phyloP scores from a whole-genome alignment of 1,140 invertebrate genomes.

The Prorops nasuta region DNA sequence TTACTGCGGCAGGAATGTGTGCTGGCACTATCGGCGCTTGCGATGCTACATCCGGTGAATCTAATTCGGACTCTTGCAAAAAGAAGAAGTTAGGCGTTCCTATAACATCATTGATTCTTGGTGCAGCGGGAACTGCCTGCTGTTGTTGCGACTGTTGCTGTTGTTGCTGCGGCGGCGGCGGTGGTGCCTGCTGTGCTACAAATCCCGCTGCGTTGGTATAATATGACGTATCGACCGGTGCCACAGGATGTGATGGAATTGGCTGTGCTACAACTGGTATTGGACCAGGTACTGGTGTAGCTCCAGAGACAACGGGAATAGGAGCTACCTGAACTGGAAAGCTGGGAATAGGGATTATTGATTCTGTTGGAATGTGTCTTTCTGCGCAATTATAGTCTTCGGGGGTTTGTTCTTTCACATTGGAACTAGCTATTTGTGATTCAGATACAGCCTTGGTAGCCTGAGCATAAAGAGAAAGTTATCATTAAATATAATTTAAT shows the following conservation, averaged over 20 bases:
- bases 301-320: slow-evolving; percentile 43
- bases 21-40: slow-evolving; percentile 42
- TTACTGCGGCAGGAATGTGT: slow-evolving; percentile 58
- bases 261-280: slow-evolving; percentile 47
- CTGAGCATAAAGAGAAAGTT: slow-evolving; percentile 21
- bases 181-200: slow-evolving; percentile 33
- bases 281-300: slow-evolving; percentile 43
- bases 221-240: slow-evolving; percentile 42
- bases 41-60: slow-evolving; percentile 61
- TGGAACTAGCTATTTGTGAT: slow-evolving; percentile 22
- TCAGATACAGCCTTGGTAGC: slow-evolving; percentile 26
- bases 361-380: slow-evolving; percentile 50
- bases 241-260: slow-evolving; percentile 38
- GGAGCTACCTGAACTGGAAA: slow-evolving; percentile 46
- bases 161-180: slow-evolving; percentile 45
- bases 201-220: slow-evolving; percentile 44
- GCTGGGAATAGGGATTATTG: slow-evolving; percentile 41
- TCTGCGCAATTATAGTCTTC: slow-evolving; percentile 43
- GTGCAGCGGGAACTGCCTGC: slow-evolving; percentile 59
- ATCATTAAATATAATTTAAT: background rate
- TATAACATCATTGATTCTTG: slow-evolving; percentile 70
- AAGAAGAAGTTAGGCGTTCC: slow-evolving; percentile 73
- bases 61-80: slow-evolving; percentile 75
- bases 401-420: slow-evolving; percentile 29
- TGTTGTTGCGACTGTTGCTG: slow-evolving; percentile 33